phyloP scores from a whole-genome alignment of 1,140 invertebrate genomes.

The Chrysoperla carnea region DNA sequence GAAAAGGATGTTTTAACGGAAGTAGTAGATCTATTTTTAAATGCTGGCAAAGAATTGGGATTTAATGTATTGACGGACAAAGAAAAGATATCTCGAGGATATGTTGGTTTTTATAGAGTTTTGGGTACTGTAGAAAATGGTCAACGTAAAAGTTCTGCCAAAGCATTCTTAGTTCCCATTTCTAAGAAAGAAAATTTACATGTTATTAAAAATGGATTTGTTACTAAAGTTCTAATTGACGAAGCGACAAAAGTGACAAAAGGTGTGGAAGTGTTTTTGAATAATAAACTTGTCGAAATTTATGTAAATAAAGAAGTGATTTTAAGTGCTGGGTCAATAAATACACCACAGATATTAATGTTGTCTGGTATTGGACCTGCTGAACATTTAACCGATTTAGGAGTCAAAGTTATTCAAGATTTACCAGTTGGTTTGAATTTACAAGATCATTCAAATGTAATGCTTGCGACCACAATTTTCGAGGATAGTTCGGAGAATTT shows the following conservation, averaged over 20 bases:
- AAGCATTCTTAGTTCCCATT: slow-evolving; percentile 45
- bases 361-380: too few species aligned
- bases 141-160: slow-evolving; percentile 46
- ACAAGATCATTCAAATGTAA: too few species aligned
- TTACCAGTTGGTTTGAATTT: too few species aligned
- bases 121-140: slow-evolving; percentile 54
- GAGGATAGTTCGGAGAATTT: too few species aligned
- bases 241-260: slow-evolving; percentile 31
- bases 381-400: too few species aligned
- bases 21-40: slow-evolving; percentile 42
- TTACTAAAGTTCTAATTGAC: slow-evolving; percentile 48
- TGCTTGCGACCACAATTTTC: too few species aligned
- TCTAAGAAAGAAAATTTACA: slow-evolving; percentile 42
- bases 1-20: slow-evolving; percentile 46
- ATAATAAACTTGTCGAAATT: too few species aligned
- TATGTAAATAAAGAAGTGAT: too few species aligned
- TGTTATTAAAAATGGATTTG: slow-evolving; percentile 7
- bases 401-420: too few species aligned
- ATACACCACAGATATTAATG: too few species aligned
- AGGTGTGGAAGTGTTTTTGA: slow-evolving; percentile 39
- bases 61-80: slow-evolving; percentile 36
- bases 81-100: slow-evolving; percentile 40
- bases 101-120: slow-evolving; percentile 20
- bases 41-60: slow-evolving; percentile 50
- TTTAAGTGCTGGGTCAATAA: too few species aligned